Percentiles rank a stretch among this genome's conserved stretches.
Evolutionary conservation across 1,140 invertebrate species (phyloP).

Genomic region (Drosophila pseudoobscura): DNA sequence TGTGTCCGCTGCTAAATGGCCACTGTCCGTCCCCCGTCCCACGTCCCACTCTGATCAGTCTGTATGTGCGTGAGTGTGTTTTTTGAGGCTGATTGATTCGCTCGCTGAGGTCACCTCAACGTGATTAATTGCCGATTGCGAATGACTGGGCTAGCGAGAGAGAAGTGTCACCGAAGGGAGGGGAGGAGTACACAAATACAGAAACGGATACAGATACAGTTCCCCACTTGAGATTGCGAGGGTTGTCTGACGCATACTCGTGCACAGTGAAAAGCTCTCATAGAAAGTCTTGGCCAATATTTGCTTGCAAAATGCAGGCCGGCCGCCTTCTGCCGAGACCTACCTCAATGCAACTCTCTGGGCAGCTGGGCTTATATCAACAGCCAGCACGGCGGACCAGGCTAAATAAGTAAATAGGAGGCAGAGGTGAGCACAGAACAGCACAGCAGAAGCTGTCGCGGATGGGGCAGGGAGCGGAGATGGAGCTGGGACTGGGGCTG

Average conservation of each 20-base stretch:
- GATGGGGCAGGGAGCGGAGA: background rate
- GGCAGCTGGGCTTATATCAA: background rate
- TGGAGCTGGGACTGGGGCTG: no score
- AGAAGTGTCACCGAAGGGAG: constrained; percentile 7
- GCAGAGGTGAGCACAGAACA: constrained; percentile 22
- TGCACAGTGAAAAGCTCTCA: constrained; percentile 3
- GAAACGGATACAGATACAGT: constrained; percentile 7
- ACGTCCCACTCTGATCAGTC: background rate
- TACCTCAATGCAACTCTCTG: constrained; percentile 52
- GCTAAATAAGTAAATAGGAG: constrained; percentile 40
- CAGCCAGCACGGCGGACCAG: constrained; percentile 20
- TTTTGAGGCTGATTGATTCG: constrained; percentile 70
- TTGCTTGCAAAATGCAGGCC: constrained; percentile 10
- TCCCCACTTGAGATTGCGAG: constrained; percentile 11
- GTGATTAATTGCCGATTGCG: constrained; percentile 71
- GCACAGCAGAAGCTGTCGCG: constrained; percentile 55
- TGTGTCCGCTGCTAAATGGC: constrained; percentile 72
- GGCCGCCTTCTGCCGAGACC: constrained; percentile 14
- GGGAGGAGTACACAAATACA: constrained; percentile 46
- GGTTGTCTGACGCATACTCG: constrained; percentile 2
- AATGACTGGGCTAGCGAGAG: background rate
- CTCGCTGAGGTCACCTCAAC: constrained; percentile 72
- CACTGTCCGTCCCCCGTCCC: constrained; percentile 60
- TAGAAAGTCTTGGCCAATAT: constrained; percentile 27
- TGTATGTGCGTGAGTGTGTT: constrained; percentile 22